Percentiles rank a stretch among this genome's conserved stretches.
phyloP scores from a whole-genome alignment of 1,140 invertebrate species.

The Triops cancriformis region DNA sequence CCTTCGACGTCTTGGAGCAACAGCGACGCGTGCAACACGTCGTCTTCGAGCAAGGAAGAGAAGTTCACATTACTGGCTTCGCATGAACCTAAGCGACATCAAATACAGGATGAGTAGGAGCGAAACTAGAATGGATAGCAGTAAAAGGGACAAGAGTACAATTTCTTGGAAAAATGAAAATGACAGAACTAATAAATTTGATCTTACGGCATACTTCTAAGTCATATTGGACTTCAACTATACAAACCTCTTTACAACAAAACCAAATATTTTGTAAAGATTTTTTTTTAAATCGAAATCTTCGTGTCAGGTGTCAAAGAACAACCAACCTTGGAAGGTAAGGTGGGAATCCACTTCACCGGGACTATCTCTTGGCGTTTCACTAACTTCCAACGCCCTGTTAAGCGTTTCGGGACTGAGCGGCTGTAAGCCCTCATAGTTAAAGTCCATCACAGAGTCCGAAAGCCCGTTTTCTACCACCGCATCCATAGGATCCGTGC shows the following conservation, averaged over 20 bases:
- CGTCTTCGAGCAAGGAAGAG: constrained; percentile 1
- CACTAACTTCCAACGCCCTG: not conserved
- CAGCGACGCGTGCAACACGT: not conserved
- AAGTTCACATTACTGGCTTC: not conserved
- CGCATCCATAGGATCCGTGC: not conserved
- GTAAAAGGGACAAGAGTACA: too few species aligned
- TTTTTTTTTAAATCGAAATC: not conserved
- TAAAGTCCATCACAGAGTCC: not conserved
- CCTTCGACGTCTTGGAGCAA: not conserved
- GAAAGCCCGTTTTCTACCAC: not conserved
- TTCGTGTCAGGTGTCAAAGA: too few species aligned
- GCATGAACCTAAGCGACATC: not conserved
- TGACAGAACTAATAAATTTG: too few species aligned
- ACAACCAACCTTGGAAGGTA: not conserved
- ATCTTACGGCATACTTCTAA: too few species aligned
- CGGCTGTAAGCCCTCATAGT: not conserved
- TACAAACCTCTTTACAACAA: too few species aligned
- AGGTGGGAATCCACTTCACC: not conserved
- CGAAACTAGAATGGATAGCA: too few species aligned
- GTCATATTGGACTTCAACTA: too few species aligned
- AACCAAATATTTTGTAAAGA: too few species aligned
- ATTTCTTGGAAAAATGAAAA: too few species aligned
- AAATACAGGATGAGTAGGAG: not conserved
- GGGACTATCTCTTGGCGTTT: not conserved
- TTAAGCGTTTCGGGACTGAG: not conserved